These are phyloP conservation scores for Gallinago media DNA, from an alignment of 2,113 vertebrate genomes.

Conservation along the genomic window DNA sequence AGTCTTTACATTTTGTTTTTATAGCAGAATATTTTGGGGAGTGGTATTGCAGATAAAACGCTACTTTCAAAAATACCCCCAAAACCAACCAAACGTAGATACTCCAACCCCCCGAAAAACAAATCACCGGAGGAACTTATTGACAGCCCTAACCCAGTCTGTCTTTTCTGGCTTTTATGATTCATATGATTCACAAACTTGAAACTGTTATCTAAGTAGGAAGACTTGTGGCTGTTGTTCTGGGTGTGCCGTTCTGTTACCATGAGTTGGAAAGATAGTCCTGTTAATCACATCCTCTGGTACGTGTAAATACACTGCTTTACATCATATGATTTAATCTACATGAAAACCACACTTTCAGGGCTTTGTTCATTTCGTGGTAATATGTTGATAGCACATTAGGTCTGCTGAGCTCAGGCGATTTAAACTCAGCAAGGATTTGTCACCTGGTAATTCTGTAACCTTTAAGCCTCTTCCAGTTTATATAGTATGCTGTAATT, in stretches of 20 bases:
- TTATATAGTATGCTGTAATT: neutral
- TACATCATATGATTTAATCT: neutral
- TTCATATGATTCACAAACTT: neutral
- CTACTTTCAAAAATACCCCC: too few species aligned
- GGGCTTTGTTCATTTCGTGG: neutral
- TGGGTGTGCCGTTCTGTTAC: neutral
- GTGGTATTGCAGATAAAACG: neutral
- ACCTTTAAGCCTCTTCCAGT: neutral
- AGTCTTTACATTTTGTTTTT: neutral
- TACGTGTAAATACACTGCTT: neutral
- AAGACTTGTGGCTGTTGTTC: neutral
- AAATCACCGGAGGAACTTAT: neutral
- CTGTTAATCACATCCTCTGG: neutral
- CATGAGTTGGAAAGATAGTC: neutral
- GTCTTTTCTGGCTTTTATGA: neutral
- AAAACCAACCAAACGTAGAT: neutral
- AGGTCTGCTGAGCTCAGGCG: neutral
- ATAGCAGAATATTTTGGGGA: neutral
- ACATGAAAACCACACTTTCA: neutral
- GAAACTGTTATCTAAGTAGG: neutral
- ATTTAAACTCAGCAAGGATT: neutral
- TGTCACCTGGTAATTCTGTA: neutral
- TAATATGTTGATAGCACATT: too few species aligned
- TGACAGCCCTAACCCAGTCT: too few species aligned
- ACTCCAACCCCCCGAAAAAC: fast-evolving